phyloP scores from a whole-genome alignment of 2,113 vertebrate species.

The Nyctibius bracteatus region DNA sequence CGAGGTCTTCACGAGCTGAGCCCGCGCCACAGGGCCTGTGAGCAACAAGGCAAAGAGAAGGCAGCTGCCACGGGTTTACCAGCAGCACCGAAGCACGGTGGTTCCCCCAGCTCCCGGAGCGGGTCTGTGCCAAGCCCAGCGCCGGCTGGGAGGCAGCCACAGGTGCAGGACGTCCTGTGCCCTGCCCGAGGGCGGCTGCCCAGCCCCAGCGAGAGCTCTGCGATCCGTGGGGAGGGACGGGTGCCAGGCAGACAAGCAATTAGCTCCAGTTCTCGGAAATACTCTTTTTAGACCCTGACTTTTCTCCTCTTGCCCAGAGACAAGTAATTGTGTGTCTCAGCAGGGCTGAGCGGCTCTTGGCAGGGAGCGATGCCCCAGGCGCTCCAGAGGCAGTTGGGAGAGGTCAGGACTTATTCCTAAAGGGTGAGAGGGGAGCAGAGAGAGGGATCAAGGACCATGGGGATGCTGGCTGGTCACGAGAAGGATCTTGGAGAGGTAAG shows the following conservation, averaged over 20 bases:
- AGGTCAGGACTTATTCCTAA: not conserved
- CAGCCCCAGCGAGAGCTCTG: not conserved
- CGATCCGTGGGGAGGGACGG: not conserved
- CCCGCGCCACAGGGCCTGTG: not conserved
- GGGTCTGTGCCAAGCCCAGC: not conserved
- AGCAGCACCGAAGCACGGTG: not conserved
- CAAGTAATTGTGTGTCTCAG: slow-evolving; percentile 41
- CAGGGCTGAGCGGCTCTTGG: slow-evolving; percentile 5
- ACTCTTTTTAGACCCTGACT: slow-evolving; percentile 43
- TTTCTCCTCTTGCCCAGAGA: slow-evolving; percentile 40
- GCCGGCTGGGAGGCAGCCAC: not conserved
- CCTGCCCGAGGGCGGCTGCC: not conserved
- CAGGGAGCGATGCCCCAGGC: slow-evolving; percentile 5
- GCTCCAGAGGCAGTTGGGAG: not conserved
- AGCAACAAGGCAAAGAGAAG: not conserved
- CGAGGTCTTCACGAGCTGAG: not conserved
- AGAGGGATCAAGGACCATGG: not conserved
- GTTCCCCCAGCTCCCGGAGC: rapidly evolving
- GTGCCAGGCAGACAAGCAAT: slow-evolving; percentile 37
- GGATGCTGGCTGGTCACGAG: not conserved
- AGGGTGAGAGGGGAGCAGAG: not conserved
- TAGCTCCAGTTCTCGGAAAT: slow-evolving; percentile 31
- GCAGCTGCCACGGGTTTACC: not conserved
- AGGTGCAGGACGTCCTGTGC: slow-evolving; percentile 1
- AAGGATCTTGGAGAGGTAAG: not conserved